Evolutionary conservation across 2,888 invertebrate genomes (phyloP), one percentile per base, ranked within the genome.

Genomic region (Amblyjoppa fuscipennis): DNA sequence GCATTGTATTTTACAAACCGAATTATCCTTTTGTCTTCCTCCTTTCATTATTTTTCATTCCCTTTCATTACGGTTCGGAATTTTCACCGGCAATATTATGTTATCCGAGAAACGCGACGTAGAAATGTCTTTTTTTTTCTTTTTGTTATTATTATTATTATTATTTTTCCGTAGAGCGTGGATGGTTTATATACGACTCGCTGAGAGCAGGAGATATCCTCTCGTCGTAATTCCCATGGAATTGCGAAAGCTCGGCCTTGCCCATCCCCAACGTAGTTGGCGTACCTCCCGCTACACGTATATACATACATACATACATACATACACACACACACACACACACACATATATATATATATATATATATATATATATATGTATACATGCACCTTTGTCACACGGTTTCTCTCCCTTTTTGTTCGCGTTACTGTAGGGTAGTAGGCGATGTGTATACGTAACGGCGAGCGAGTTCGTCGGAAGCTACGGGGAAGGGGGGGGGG

Each of bases 221-320:
- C 66, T 76, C 81, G 69, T 81, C 75, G 81, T 75, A 81, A 81
- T 81, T 81, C 81, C 81, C 49, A 81, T 81, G 81, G 69, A 74
- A 81, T 69, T 81, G 69, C 75, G 59, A 59, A 59, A 75, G 59
- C 75, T 81, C 75, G 61, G 45, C 49, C 68, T 75, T 59, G 68
- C 80, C 59, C 66, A 20, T n/a, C 59, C 70, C 69, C 45, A 56
- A 61, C 31, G 61, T 75, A 69, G 59, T 69, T 68, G 64, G 34
- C 6, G 69, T 75, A 81, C 75, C 34, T n/a, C 51, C 41, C 20
- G 11, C 45, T 64, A 25, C 31, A 56, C 45, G 1, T 28, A 59
- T 28, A 59, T 59, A 59, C 28, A 20, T 25, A 25, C 25, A 56
- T 3, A 51, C 4, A 56, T 11, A 56, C 56, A 56, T 11, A 61